These are phyloP conservation scores for Sesia apiformis DNA, from an alignment of 2,888 invertebrate species.

Conservation along the genomic window DNA sequence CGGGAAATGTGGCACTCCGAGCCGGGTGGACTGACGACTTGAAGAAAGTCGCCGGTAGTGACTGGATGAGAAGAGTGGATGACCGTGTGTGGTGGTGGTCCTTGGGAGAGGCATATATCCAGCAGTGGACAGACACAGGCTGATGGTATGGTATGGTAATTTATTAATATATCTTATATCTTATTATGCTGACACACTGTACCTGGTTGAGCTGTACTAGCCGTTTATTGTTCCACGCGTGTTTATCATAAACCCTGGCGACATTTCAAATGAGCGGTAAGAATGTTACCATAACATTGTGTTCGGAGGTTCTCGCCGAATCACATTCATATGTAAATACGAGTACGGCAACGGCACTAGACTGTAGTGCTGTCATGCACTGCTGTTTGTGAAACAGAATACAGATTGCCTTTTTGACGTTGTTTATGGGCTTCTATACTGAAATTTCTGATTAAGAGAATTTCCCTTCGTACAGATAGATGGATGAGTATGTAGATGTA, in stretches of 20 bases:
- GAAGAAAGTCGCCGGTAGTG: no score
- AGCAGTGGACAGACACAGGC: no score
- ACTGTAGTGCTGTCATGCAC: slow-evolving; percentile 1
- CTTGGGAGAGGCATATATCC: no score
- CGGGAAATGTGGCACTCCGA: no score
- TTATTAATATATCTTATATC: no score
- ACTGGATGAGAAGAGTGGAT: no score
- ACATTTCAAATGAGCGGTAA: slow-evolving; percentile 24
- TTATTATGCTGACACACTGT: slow-evolving; percentile 2
- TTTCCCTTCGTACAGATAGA: not conserved
- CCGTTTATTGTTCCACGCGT: slow-evolving; percentile 23
- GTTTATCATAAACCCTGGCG: slow-evolving; percentile 35
- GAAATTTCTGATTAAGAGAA: not conserved
- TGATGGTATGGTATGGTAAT: no score
- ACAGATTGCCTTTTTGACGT: not conserved
- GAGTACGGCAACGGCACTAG: slow-evolving; percentile 8
- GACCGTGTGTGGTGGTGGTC: no score
- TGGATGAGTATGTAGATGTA: no score
- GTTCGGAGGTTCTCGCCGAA: slow-evolving; percentile 16
- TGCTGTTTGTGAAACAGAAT: slow-evolving; percentile 10
- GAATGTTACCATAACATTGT: slow-evolving; percentile 28
- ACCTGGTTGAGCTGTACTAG: not conserved
- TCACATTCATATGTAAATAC: slow-evolving; percentile 38
- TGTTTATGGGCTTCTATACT: not conserved
- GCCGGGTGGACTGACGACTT: no score